phyloP scores from a whole-genome alignment of 1,140 invertebrate genomes.

The Frieseomelitta varia region DNA sequence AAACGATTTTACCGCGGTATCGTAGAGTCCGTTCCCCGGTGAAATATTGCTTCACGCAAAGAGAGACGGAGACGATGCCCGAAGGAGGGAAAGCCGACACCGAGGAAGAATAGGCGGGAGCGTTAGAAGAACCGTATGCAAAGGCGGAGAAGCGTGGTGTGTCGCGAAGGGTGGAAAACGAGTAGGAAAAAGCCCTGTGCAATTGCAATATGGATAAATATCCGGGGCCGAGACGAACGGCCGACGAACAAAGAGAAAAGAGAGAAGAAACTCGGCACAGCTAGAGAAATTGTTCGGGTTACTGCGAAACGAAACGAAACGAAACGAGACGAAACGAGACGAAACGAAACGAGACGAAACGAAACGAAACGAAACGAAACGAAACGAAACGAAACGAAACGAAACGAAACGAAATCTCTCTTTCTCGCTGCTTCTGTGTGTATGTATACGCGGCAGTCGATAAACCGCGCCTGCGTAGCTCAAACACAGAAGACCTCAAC shows the following conservation, averaged over 20 bases:
- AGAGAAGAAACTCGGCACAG: background rate
- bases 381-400: constrained; percentile 37
- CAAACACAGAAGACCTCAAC: constrained; percentile 54
- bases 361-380: background rate
- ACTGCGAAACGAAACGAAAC: constrained; percentile 65
- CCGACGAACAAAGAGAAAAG: constrained; percentile 58
- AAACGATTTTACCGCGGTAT: constrained; percentile 57
- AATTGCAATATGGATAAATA: constrained; percentile 71
- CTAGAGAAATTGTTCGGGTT: constrained; percentile 67
- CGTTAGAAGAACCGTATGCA: constrained; percentile 3
- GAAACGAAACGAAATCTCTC: constrained; percentile 21
- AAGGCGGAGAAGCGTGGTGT: constrained; percentile 25
- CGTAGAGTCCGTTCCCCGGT: constrained; percentile 39
- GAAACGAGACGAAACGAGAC: constrained; percentile 34
- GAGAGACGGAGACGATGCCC: constrained; percentile 15
- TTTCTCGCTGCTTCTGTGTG: constrained; percentile 1
- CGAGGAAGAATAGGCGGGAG: background rate
- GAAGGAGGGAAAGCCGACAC: constrained; percentile 3
- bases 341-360: constrained; percentile 7
- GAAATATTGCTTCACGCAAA: constrained; percentile 65
- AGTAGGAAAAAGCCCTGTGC: constrained; percentile 68
- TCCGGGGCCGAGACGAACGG: constrained; percentile 66
- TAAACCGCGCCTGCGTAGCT: constrained; percentile 71
- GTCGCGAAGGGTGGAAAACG: constrained; percentile 42
- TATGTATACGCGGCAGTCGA: constrained; percentile 68